phyloP scores from a whole-genome alignment of 2,888 invertebrate species.

The Marronus borbonicus region DNA sequence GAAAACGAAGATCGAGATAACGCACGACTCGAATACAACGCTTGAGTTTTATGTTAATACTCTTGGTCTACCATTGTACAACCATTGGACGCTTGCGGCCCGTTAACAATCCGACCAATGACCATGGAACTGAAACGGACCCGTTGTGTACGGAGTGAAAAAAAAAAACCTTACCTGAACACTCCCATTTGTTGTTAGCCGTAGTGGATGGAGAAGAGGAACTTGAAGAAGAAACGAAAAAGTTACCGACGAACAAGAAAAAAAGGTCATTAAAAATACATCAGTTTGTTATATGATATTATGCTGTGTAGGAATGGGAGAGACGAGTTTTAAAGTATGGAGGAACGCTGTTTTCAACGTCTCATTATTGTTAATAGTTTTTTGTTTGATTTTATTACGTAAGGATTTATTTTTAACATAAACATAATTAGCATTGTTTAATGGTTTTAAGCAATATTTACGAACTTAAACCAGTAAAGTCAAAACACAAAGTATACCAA shows the following conservation, averaged over 20 bases:
- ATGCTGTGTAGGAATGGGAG: neutral
- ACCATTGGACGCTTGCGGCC: conserved; percentile 60
- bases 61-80: conserved; percentile 12
- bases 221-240: conserved; percentile 4
- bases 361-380: too few relatives aligned
- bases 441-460: too few relatives aligned
- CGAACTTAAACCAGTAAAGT: too few relatives aligned
- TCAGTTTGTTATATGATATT: conserved; percentile 50
- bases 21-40: conserved; percentile 10
- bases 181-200: conserved; percentile 56
- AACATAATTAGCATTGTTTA: too few relatives aligned
- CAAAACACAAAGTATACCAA: too few relatives aligned
- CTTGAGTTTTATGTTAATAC: conserved; percentile 43
- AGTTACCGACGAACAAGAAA: conserved; percentile 24
- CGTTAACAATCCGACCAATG: conserved; percentile 59
- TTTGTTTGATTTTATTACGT: too few relatives aligned
- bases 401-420: too few relatives aligned
- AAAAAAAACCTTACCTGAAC: conserved; percentile 52
- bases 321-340: conserved; percentile 18
- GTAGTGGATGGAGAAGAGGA: neutral
- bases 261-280: conserved; percentile 59
- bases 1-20: conserved; percentile 13
- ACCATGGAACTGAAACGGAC: conserved; percentile 52
- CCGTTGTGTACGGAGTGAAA: conserved; percentile 1
- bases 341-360: conserved; percentile 4